Percentiles rank a stretch among this genome's conserved stretches.
Evolutionary conservation across 2,797 vertebrate species (phyloP).

Genomic region (Falco berigora): DNA sequence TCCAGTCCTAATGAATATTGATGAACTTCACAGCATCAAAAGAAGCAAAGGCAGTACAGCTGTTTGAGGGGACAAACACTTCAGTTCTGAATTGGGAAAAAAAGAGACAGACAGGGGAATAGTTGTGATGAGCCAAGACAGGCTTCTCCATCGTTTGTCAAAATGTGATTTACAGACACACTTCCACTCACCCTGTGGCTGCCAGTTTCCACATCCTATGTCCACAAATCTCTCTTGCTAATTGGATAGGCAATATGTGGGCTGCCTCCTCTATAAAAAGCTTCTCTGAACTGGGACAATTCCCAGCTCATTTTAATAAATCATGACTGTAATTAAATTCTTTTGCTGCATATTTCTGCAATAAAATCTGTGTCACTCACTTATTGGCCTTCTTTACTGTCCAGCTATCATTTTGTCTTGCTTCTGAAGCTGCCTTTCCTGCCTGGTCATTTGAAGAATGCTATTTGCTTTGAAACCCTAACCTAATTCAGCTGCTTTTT

Average conservation of each 20-base stretch:
- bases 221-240: constrained; percentile 55
- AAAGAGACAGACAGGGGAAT: neutral
- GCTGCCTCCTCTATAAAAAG: constrained; percentile 55
- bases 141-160: neutral
- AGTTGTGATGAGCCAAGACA: neutral
- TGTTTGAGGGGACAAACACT: constrained; percentile 33
- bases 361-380: neutral
- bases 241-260: constrained; percentile 55
- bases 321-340: constrained; percentile 47
- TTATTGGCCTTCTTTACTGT: neutral
- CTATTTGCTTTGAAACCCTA: neutral
- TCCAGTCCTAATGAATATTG: constrained; percentile 31
- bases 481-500: neutral
- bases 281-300: constrained; percentile 3
- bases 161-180: constrained; percentile 27
- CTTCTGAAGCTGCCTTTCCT: neutral
- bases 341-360: constrained; percentile 49
- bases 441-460: neutral
- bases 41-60: constrained; percentile 30
- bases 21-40: constrained; percentile 11
- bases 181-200: constrained; percentile 10
- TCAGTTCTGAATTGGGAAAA: neutral
- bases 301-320: constrained; percentile 61
- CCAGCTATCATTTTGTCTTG: neutral
- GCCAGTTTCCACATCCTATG: constrained; percentile 12